Evolutionary conservation across 2,888 invertebrate genomes (phyloP).

Genomic region (Chelonus formosanus): DNA sequence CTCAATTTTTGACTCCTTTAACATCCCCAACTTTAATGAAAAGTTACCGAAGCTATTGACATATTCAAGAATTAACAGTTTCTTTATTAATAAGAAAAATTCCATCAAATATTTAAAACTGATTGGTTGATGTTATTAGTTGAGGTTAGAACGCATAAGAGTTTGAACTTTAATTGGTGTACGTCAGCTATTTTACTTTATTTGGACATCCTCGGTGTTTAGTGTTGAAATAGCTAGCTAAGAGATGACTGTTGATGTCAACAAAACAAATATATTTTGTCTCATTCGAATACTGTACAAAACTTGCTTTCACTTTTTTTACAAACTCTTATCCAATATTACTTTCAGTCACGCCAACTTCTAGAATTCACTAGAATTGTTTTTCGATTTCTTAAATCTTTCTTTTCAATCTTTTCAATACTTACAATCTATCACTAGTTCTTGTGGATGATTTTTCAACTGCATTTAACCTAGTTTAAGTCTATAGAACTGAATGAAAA

Average conservation of each 20-base stretch:
- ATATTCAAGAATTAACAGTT: too few relatives aligned
- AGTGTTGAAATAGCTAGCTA: neutral
- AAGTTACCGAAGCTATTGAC: too few relatives aligned
- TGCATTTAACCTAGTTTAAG: conserved; percentile 9
- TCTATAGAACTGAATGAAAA: neutral
- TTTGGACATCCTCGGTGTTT: too few relatives aligned
- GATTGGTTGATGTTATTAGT: too few relatives aligned
- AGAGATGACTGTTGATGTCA: conserved; percentile 4
- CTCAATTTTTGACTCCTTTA: too few relatives aligned
- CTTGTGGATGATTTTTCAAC: conserved; percentile 13
- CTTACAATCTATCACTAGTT: conserved; percentile 3
- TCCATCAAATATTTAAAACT: too few relatives aligned
- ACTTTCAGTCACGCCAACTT: conserved; percentile 12
- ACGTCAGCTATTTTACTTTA: too few relatives aligned
- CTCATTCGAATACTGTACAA: neutral
- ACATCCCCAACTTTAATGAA: too few relatives aligned
- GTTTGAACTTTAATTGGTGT: too few relatives aligned
- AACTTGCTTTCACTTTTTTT: conserved; percentile 1
- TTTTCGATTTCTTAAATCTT: conserved; percentile 7
- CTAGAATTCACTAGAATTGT: conserved; percentile 15
- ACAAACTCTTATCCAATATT: conserved; percentile 8
- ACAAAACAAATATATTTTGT: neutral
- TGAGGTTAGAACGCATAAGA: too few relatives aligned
- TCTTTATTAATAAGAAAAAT: too few relatives aligned
- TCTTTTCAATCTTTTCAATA: conserved; percentile 4